These are phyloP conservation scores for Coptodon rendalli DNA, from an alignment of 2,113 vertebrate species.

Conservation along the genomic window DNA sequence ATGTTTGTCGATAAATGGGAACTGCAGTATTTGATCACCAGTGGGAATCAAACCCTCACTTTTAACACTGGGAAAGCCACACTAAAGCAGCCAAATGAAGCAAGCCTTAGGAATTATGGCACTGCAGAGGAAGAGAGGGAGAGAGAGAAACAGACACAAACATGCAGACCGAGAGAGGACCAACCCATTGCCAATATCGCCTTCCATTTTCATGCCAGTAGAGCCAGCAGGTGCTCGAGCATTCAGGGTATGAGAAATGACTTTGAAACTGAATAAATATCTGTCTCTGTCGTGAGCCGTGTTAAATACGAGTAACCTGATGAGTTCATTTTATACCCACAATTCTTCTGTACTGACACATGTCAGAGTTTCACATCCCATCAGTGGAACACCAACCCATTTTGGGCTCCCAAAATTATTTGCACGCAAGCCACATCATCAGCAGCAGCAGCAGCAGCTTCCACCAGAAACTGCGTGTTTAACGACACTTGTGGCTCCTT, in stretches of 20 bases:
- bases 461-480: not conserved
- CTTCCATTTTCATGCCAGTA: not conserved
- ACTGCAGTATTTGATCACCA: not conserved
- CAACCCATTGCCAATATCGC: not conserved
- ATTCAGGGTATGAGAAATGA: not conserved
- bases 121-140: not conserved
- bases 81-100: not conserved
- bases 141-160: not conserved
- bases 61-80: not conserved
- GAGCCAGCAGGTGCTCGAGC: not conserved
- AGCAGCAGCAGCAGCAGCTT: not conserved
- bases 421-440: not conserved
- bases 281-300: not conserved
- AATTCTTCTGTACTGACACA: not conserved
- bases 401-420: not conserved
- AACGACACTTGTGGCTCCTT: slow-evolving; percentile 29
- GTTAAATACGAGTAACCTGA: not conserved
- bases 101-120: not conserved
- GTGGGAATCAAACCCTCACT: not conserved
- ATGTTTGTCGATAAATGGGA: not conserved
- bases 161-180: not conserved
- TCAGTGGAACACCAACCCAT: not conserved
- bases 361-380: not conserved
- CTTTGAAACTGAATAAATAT: not conserved
- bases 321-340: not conserved